These are phyloP conservation scores for Cladopsammia gracilis DNA, from an alignment of 64 coral and sea anemone genomes.

Conservation along the genomic window DNA sequence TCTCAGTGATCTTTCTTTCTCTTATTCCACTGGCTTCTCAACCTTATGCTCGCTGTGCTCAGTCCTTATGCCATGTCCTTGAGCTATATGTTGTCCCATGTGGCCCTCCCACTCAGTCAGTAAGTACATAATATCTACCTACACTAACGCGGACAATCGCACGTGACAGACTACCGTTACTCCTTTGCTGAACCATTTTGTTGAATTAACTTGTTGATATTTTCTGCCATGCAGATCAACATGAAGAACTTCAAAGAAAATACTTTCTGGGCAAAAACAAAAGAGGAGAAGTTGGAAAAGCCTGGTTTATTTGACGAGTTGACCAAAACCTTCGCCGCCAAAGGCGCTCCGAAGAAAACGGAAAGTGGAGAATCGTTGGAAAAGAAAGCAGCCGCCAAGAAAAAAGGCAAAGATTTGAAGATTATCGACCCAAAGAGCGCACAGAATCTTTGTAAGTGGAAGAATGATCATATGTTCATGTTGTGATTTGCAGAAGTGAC, in stretches of 20 bases:
- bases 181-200: too few relatives aligned
- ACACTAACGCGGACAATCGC: too few relatives aligned
- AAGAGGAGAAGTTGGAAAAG: conserved; percentile 95
- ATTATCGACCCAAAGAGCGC: conserved; percentile 97
- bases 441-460: conserved; percentile 97
- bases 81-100: too few relatives aligned
- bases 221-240: conserved; percentile 75
- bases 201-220: background rate
- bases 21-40: too few relatives aligned
- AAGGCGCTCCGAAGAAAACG: conserved; percentile 70
- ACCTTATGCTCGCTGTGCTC: too few relatives aligned
- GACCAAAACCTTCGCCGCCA: conserved; percentile 85
- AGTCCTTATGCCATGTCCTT: too few relatives aligned
- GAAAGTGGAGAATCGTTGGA: conserved; percentile 76
- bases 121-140: too few relatives aligned
- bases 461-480: background rate
- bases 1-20: too few relatives aligned
- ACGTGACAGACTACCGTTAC: too few relatives aligned
- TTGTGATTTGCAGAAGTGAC: background rate
- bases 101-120: too few relatives aligned
- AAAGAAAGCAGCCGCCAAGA: conserved; percentile 81
- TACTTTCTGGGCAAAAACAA: conserved; percentile 96
- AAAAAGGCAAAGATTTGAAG: conserved; percentile 88
- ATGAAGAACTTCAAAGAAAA: conserved; percentile 91
- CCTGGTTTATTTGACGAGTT: conserved; percentile 87